Evolutionary conservation across 2,888 invertebrate species (phyloP), one percentile per base, ranked within the genome.

Genomic region (Cantharis rustica): DNA sequence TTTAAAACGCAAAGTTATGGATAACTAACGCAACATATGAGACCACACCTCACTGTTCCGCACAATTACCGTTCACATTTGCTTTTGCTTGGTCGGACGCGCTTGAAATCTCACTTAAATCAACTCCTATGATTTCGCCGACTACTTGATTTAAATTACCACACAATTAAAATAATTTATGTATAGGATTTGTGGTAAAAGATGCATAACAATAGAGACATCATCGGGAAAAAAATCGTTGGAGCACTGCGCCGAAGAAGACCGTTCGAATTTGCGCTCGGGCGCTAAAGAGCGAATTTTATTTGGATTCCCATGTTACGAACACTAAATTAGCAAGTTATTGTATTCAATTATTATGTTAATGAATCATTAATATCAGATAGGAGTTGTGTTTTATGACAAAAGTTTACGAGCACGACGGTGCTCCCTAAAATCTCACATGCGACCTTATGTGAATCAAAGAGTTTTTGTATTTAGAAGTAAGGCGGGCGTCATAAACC

Each of bases 401-500:
- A 16, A 17, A 31, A 17, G 16, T 31, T 17, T 69, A 69, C 47
- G 47, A 16, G 69, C 31, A 69, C 15, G 7, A 68, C 68, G 73
- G 61, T 62, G 73, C 66, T 73, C 61, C 68, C 68, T 69, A 74
- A 74, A 69, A 74, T 74, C 62, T 74, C 64, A 74, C 73, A 69
- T 68, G 61, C 68, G 61, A 17, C 68, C 62, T 73, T 73, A 75
- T 76, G 76, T 47, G 73, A 76, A 73, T 71, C 47, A 66, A 73
- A 70, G 71, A 71, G 68, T 16, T 76, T 78, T 71, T 74, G 73
- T 75, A 70, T 78, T 78, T 75, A 61, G 78, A 71, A 72, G 71
- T 71, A 75, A 77, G 85, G 85, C 86, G 86, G 86, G 82, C 84
- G 83, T 85, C 86, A 84, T 88, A 88, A 88, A 88, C 87, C 86